Percentiles rank a stretch among this genome's conserved stretches.
Evolutionary conservation across 2,888 invertebrate genomes (phyloP).

Genomic region (Carcina quercana): DNA sequence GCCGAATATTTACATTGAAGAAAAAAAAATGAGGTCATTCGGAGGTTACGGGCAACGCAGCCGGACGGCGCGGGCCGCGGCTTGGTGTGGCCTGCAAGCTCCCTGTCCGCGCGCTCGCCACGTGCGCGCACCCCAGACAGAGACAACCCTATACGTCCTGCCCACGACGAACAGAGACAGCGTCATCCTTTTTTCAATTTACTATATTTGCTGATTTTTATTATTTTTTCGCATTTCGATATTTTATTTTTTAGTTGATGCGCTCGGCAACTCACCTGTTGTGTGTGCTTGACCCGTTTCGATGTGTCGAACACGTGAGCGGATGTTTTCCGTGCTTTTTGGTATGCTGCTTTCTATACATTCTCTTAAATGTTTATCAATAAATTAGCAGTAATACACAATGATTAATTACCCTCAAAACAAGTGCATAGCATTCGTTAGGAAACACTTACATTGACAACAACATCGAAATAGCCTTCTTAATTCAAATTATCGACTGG

Average conservation of each 20-base stretch:
- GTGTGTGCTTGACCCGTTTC: constrained; percentile 73
- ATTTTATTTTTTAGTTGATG: constrained; percentile 76
- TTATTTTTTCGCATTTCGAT: constrained; percentile 74
- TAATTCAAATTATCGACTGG: too few species aligned
- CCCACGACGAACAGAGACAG: constrained; percentile 32
- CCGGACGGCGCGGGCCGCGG: constrained; percentile 70
- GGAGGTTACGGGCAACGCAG: constrained; percentile 72
- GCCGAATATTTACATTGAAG: constrained; percentile 73
- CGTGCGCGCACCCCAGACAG: constrained; percentile 58
- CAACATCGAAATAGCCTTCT: too few species aligned
- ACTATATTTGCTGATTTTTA: constrained; percentile 72
- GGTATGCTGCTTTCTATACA: too few species aligned
- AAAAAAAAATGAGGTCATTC: constrained; percentile 73
- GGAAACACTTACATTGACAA: too few species aligned
- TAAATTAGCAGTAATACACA: too few species aligned
- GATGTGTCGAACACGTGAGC: constrained; percentile 69
- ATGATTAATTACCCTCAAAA: too few species aligned
- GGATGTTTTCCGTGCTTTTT: constrained; percentile 56
- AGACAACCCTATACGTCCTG: constrained; percentile 29
- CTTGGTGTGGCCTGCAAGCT: constrained; percentile 57
- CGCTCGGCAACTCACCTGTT: constrained; percentile 70
- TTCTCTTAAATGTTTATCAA: too few species aligned
- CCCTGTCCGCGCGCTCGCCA: constrained; percentile 27
- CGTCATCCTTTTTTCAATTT: constrained; percentile 67
- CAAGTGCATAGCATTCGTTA: too few species aligned